Conservation (phyloP, 2,888 invertebrate genomes). For the Diplazon laetatorius region DNA sequence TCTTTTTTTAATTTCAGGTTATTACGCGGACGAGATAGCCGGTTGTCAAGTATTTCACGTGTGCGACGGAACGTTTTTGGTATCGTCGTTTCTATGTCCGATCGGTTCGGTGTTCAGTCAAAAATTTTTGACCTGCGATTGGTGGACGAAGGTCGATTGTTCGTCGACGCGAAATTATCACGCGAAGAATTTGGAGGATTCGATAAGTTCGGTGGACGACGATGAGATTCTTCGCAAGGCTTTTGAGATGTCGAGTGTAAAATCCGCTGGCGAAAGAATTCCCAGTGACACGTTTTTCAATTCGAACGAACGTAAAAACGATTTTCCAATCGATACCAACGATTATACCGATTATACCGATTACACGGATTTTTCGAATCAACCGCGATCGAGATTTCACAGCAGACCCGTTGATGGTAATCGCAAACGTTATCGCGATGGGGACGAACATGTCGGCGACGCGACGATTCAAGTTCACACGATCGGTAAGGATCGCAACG, state of each 20-base stretch:
- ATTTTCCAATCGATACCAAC: too few relatives aligned
- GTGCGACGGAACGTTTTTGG: slow-evolving; percentile 84
- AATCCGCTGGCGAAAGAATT: slow-evolving; percentile 77
- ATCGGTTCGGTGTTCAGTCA: slow-evolving; percentile 88
- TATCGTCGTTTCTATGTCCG: slow-evolving; percentile 87
- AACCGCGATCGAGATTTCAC: slow-evolving; percentile 62
- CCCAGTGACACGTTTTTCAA: slow-evolving; percentile 41
- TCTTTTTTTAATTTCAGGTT: slow-evolving; percentile 82
- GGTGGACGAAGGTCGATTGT: slow-evolving; percentile 88
- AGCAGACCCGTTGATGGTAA: slow-evolving; percentile 41
- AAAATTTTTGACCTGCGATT: slow-evolving; percentile 87
- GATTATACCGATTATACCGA: slow-evolving; percentile 68
- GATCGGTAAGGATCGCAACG: slow-evolving; percentile 56
- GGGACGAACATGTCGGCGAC: slow-evolving; percentile 64
- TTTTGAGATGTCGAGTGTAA: slow-evolving; percentile 85
- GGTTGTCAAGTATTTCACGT: slow-evolving; percentile 88
- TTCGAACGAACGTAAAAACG: slow-evolving; percentile 65
- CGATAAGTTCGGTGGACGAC: slow-evolving; percentile 79
- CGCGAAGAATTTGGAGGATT: slow-evolving; percentile 48
- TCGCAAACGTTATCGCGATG: slow-evolving; percentile 62
- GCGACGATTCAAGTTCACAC: slow-evolving; percentile 58
- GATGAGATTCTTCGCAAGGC: slow-evolving; percentile 85
- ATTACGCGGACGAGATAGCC: slow-evolving; percentile 87
- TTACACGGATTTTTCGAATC: slow-evolving; percentile 62
- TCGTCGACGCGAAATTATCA: slow-evolving; percentile 82